A percentile compares a stretch with the other conserved stretches of the same genome.
Conservation (phyloP, 1,140 invertebrate species). For the Caenorhabditis inopinata region DNA sequence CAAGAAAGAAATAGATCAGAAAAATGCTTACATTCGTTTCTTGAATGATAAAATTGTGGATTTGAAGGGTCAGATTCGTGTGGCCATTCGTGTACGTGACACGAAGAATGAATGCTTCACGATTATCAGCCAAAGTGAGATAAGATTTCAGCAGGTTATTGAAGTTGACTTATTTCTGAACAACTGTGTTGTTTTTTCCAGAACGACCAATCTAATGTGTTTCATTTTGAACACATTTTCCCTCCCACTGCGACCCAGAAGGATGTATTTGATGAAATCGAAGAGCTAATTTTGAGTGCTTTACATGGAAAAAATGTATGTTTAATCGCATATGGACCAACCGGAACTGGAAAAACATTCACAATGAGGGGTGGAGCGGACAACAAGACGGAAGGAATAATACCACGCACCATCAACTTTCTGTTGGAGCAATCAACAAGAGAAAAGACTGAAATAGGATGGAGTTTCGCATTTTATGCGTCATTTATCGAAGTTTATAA, state of each 20-base stretch:
- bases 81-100: constrained; percentile 37
- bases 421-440: constrained; percentile 73
- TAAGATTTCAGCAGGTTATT: constrained; percentile 25
- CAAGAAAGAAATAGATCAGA: background rate
- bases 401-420: constrained; percentile 77
- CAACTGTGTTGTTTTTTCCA: background rate
- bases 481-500: constrained; percentile 53
- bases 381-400: constrained; percentile 72
- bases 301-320: constrained; percentile 88
- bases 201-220: background rate
- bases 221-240: constrained; percentile 44
- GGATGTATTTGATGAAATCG: constrained; percentile 38
- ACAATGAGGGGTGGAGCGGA: constrained; percentile 79
- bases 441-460: constrained; percentile 73
- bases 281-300: constrained; percentile 63
- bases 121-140: background rate
- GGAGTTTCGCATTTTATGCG: constrained; percentile 59
- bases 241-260: background rate
- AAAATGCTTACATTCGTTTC: constrained; percentile 1
- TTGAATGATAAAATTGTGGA: constrained; percentile 47
- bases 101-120: background rate
- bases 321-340: constrained; percentile 90
- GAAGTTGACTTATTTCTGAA: background rate
- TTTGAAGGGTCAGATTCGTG: constrained; percentile 45
- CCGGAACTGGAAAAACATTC: constrained; percentile 86